Evolutionary conservation across 2,888 invertebrate species (phyloP).

Genomic region (Lasioglossum leucozonium): DNA sequence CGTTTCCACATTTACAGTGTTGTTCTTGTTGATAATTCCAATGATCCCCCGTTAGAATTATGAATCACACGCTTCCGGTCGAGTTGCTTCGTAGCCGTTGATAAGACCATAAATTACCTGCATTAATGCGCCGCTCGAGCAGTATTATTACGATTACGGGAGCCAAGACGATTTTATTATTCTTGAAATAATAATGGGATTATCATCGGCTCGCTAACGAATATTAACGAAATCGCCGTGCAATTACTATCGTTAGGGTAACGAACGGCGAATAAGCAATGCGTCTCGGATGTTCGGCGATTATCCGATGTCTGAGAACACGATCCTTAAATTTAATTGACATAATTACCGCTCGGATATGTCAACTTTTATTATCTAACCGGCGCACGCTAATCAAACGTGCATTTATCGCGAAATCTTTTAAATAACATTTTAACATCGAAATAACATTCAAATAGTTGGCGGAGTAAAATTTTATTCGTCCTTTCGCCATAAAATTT

Average conservation of each 20-base stretch:
- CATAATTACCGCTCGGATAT: not conserved
- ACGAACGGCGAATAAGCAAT: not conserved
- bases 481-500: not conserved
- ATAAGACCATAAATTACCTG: not conserved
- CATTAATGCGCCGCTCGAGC: not conserved
- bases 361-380: conserved; percentile 3
- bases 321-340: not conserved
- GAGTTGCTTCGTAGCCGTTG: not conserved
- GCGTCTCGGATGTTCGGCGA: not conserved
- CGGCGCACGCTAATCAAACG: not conserved
- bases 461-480: not conserved
- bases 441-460: not conserved
- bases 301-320: conserved; percentile 8
- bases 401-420: not conserved
- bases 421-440: too few species aligned
- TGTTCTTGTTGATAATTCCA: not conserved
- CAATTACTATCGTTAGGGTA: conserved; percentile 17
- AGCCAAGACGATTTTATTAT: conserved; percentile 17
- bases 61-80: conserved; percentile 3
- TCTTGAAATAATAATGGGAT: conserved; percentile 11
- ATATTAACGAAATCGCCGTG: conserved; percentile 24
- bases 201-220: conserved; percentile 3
- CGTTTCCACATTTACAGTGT: not conserved
- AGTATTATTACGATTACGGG: not conserved
- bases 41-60: conserved; percentile 16